Evolutionary conservation across 1,140 invertebrate species (phyloP).

Genomic region (Pristionchus pacificus): DNA sequence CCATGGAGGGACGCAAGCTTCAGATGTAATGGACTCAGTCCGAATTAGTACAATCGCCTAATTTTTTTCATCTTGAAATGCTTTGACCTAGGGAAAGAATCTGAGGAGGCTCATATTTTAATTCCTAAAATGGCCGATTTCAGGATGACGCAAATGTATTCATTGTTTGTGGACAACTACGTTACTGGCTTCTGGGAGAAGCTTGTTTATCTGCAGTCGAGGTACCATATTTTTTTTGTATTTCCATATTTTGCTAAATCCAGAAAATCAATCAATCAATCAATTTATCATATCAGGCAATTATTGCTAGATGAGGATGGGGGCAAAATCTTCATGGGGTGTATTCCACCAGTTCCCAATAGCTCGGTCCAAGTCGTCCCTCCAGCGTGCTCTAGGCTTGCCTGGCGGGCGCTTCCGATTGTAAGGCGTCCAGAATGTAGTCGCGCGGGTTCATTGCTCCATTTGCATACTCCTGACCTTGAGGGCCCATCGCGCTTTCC

Average conservation of each 20-base stretch:
- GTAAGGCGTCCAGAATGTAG: too few relatives aligned
- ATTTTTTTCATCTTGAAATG: constrained; percentile 40
- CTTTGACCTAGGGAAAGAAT: constrained; percentile 30
- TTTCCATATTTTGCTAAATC: constrained; percentile 7
- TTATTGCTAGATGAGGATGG: too few relatives aligned
- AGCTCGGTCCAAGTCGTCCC: too few relatives aligned
- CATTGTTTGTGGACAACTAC: constrained; percentile 40
- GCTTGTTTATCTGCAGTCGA: constrained; percentile 44
- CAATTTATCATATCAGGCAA: too few relatives aligned
- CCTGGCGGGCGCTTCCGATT: too few relatives aligned
- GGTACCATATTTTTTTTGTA: background rate
- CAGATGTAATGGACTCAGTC: background rate
- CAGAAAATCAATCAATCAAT: too few relatives aligned
- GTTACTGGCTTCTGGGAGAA: constrained; percentile 52
- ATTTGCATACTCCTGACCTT: too few relatives aligned
- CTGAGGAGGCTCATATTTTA: constrained; percentile 37
- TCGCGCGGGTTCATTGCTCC: too few relatives aligned
- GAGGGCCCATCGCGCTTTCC: too few relatives aligned
- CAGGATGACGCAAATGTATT: constrained; percentile 33
- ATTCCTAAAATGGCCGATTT: constrained; percentile 39
- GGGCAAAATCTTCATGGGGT: too few relatives aligned
- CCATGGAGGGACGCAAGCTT: background rate
- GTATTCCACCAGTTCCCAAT: too few relatives aligned
- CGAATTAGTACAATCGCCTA: constrained; percentile 17
- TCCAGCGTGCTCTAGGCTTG: too few relatives aligned